Evolutionary conservation across 2,797 vertebrate genomes (phyloP).

Genomic region (Macropodus opercularis): DNA sequence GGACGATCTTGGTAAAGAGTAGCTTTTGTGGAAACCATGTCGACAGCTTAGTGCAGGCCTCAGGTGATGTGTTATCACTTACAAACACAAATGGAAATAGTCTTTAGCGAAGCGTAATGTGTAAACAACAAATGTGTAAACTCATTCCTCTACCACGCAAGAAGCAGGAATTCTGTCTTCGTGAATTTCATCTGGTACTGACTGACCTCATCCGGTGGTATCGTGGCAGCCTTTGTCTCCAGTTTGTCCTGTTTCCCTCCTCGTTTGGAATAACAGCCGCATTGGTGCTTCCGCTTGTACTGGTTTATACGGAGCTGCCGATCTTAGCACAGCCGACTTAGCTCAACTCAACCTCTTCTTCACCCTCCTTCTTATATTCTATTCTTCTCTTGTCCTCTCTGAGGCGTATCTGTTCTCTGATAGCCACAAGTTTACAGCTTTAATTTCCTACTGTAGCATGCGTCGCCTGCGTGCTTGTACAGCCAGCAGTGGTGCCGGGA

Average conservation of each 20-base stretch:
- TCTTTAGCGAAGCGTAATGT: constrained; percentile 68
- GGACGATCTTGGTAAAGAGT: neutral
- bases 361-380: neutral
- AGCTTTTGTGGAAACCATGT: constrained; percentile 22
- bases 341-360: too few relatives aligned
- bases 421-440: constrained; percentile 72
- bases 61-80: constrained; percentile 1
- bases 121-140: constrained; percentile 49
- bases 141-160: constrained; percentile 64
- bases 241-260: constrained; percentile 47
- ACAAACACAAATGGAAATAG: constrained; percentile 11
- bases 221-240: constrained; percentile 54
- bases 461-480: constrained; percentile 73
- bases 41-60: neutral
- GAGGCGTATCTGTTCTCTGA: constrained; percentile 28
- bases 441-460: constrained; percentile 72
- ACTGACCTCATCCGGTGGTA: constrained; percentile 67
- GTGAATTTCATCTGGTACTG: constrained; percentile 65
- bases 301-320: constrained; percentile 58
- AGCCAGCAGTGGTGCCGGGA: constrained; percentile 54
- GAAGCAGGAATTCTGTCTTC: constrained; percentile 73
- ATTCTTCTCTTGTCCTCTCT: neutral
- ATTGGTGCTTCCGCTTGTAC: constrained; percentile 32
- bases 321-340: constrained; percentile 5
- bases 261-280: constrained; percentile 49